Evolutionary conservation across 2,888 invertebrate genomes (phyloP), one percentile per base, ranked within the genome.

Genomic region (Hetaerina titia): DNA sequence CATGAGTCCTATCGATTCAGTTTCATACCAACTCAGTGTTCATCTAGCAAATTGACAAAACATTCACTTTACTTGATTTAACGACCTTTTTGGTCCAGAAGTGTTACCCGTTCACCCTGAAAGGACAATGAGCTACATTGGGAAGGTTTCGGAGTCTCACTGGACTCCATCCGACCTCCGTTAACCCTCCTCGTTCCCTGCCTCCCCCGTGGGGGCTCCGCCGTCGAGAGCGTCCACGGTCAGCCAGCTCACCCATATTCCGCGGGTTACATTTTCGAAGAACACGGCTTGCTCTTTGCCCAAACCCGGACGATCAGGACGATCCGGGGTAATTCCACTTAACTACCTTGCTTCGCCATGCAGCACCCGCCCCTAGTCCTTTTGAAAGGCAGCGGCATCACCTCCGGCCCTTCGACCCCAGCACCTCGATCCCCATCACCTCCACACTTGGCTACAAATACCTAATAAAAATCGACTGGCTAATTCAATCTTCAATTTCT

Each of bases 401-500:
- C 13, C 11, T 17, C 60, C 60, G 11, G 13, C 60, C 60, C 60
- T 60, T 17, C 60, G 58, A 90, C 60, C 13, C 57, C 60, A 57
- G 25, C 89, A 6, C 89, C 57, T 89, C 58, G 6, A 31, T 9
- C 87, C 11, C 8, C 11, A 7, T 31, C 31, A 9, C 87, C 87
- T 31, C 45, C 19, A 25, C 90, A 19, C 90, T 6, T 15, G 19
- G 57, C 60, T 90, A 17, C 17, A 60, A 60, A 60, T 60, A 60
- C 17, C 60, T 60, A 60, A 60, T 60, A 17, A 60, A 60, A 60
- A 11, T 11, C 60, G 60, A 60, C 58, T 58, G 90, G 60, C 90
- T 90, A 90, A 90, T 90, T 90, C 90, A 90, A 90, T 90, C 60
- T 90, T 90, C 90, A 90, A 90, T 90, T 90, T 90, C 90, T 90